Percentiles rank a stretch among this genome's conserved stretches.
phyloP scores from a whole-genome alignment of 2,797 vertebrate genomes.

The Manis crassicaudata region DNA sequence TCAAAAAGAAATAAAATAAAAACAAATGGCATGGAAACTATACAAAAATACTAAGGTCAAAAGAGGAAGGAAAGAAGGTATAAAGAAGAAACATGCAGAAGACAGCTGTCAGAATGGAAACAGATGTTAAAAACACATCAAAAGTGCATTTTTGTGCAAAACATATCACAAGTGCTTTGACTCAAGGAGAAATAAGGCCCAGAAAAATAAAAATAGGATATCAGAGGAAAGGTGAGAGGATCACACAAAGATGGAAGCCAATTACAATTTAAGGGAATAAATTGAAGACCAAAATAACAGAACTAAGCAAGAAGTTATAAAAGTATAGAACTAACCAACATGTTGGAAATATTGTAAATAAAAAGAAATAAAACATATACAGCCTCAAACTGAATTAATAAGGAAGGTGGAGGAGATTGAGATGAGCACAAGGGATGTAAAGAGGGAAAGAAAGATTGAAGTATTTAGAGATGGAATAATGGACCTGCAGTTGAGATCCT shows the following conservation, averaged over 20 bases:
- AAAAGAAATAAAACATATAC: background rate
- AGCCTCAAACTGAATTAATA: background rate
- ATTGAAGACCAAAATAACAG: background rate
- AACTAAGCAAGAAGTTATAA: conserved; percentile 43
- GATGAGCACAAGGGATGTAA: background rate
- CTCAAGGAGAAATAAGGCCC: conserved; percentile 10
- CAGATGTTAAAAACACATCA: conserved; percentile 38
- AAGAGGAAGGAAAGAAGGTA: conserved; percentile 70
- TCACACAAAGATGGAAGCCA: background rate
- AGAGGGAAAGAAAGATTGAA: background rate
- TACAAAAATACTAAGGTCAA: conserved; percentile 50
- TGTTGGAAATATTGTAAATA: conserved; percentile 32
- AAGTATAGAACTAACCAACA: background rate
- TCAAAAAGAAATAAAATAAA: background rate
- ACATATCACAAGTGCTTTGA: background rate
- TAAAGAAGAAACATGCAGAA: conserved; percentile 49
- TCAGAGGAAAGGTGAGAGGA: background rate
- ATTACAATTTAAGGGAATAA: conserved; percentile 46
- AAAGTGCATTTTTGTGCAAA: conserved; percentile 51
- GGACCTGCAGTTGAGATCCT: background rate
- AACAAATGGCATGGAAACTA: conserved; percentile 38
- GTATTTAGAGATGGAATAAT: background rate
- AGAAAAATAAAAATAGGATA: conserved; percentile 34
- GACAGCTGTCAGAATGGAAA: conserved; percentile 68
- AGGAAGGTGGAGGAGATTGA: background rate